Evolutionary conservation across 2,888 invertebrate species (phyloP).

Genomic region (Phania funesta): DNA sequence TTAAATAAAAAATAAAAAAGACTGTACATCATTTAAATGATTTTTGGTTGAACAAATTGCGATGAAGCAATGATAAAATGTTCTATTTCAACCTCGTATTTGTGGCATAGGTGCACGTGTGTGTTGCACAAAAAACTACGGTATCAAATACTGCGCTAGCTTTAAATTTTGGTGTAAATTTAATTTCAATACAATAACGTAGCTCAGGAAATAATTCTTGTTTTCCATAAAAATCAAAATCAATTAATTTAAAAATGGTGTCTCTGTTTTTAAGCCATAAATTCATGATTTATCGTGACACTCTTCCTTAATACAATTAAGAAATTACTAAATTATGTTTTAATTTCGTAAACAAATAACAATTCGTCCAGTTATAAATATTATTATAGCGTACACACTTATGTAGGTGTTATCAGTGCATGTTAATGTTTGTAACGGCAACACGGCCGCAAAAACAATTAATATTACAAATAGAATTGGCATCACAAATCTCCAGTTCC

Average conservation of each 20-base stretch:
- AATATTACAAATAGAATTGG: too few species aligned
- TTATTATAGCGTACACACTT: not conserved
- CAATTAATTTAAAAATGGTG: conserved; percentile 10
- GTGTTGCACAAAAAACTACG: too few species aligned
- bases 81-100: not conserved
- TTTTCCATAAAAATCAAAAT: not conserved
- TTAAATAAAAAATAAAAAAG: not conserved
- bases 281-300: not conserved
- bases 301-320: conserved; percentile 2
- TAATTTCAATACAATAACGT: not conserved
- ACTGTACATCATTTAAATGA: not conserved
- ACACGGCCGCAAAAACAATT: too few species aligned
- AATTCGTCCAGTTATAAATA: not conserved
- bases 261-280: not conserved
- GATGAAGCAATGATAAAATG: not conserved
- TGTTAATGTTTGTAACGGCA: too few species aligned
- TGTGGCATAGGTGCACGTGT: too few species aligned
- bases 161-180: too few species aligned
- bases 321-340: not conserved
- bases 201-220: not conserved
- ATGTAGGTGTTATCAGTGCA: too few species aligned
- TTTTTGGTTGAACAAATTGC: not conserved
- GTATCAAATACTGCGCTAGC: too few species aligned
- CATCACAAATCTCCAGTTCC: too few species aligned
- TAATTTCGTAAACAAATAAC: not conserved